Conservation (phyloP, 2,797 vertebrate species). For the Phalloptychus januarius region DNA sequence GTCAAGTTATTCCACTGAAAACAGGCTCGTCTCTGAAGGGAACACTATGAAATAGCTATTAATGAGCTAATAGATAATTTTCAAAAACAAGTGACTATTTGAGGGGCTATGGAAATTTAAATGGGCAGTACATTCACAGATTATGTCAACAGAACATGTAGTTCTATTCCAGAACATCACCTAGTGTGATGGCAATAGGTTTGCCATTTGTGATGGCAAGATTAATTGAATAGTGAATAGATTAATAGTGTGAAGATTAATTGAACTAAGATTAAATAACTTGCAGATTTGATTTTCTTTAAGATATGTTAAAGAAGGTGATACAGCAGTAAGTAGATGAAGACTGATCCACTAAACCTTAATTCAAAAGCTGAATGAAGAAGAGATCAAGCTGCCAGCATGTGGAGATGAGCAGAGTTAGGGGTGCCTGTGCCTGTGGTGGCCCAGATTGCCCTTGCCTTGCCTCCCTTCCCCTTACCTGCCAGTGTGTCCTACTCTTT, state of each 20-base stretch:
- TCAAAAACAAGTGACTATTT: conserved; percentile 18
- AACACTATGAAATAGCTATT: conserved; percentile 25
- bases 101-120: not conserved
- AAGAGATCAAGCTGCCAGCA: conserved; percentile 35
- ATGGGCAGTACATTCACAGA: conserved; percentile 11
- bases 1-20: conserved; percentile 70
- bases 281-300: conserved; percentile 35
- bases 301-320: conserved; percentile 27
- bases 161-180: too few relatives aligned
- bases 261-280: conserved; percentile 45
- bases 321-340: conserved; percentile 42
- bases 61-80: conserved; percentile 13
- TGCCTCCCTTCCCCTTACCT: conserved; percentile 83
- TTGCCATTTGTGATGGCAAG: too few relatives aligned
- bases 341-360: conserved; percentile 72
- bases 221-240: too few relatives aligned
- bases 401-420: conserved; percentile 53
- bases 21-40: conserved; percentile 34
- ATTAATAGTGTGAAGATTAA: too few relatives aligned
- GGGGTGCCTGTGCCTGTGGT: conserved; percentile 70
- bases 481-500: conserved; percentile 93
- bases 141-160: conserved; percentile 15
- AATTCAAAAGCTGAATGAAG: conserved; percentile 12
- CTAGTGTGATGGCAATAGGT: too few relatives aligned
- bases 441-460: conserved; percentile 83